phyloP scores from a whole-genome alignment of 2,888 invertebrate species.

The Gortyna flavago region DNA sequence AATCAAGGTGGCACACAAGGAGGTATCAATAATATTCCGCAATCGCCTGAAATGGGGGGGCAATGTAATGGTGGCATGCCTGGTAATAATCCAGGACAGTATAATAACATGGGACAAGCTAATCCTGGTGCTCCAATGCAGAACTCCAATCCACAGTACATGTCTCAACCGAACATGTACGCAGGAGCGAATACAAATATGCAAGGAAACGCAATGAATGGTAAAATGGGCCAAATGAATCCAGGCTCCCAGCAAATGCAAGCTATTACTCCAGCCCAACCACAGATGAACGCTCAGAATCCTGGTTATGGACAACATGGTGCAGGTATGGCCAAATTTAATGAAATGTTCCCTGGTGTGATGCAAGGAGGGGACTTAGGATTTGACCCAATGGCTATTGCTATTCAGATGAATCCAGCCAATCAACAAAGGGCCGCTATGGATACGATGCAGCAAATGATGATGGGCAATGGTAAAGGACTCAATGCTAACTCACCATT shows the following conservation, averaged over 20 bases:
- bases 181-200: conserved; percentile 54
- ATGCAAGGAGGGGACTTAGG: conserved; percentile 81
- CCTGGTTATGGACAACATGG: conserved; percentile 74
- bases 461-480: conserved; percentile 70
- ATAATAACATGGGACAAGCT: conserved; percentile 56
- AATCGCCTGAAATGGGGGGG: conserved; percentile 65
- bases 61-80: conserved; percentile 41
- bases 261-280: conserved; percentile 36
- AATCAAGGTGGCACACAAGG: conserved; percentile 35
- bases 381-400: conserved; percentile 87
- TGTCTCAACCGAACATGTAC: conserved; percentile 66
- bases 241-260: conserved; percentile 64
- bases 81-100: conserved; percentile 45
- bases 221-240: conserved; percentile 65
- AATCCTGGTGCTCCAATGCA: conserved; percentile 55
- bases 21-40: conserved; percentile 67
- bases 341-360: conserved; percentile 86
- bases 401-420: conserved; percentile 87
- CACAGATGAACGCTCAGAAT: conserved; percentile 51
- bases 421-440: conserved; percentile 81
- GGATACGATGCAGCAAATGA: conserved; percentile 78
- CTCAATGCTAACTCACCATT: conserved; percentile 39
- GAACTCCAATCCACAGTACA: conserved; percentile 65
- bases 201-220: conserved; percentile 56
- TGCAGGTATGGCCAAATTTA: conserved; percentile 81